phyloP scores from a whole-genome alignment of 2,113 vertebrate species.

The Clinocottus analis region DNA sequence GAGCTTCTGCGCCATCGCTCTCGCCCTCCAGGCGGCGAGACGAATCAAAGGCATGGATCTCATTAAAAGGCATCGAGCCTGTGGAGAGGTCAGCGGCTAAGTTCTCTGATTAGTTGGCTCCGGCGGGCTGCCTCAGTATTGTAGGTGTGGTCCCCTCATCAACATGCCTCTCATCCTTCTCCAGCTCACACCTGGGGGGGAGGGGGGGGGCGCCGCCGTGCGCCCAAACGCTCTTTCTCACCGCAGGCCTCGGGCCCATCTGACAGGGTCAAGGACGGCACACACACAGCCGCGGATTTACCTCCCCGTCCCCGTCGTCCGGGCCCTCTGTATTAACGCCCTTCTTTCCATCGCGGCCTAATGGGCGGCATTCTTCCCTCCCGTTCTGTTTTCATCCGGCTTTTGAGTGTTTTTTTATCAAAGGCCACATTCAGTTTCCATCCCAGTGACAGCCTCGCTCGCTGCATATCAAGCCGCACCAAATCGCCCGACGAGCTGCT shows the following conservation, averaged over 20 bases:
- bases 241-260: slow-evolving; percentile 23
- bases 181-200: slow-evolving; percentile 54
- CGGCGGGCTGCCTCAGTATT: slow-evolving; percentile 37
- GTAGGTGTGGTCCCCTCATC: slow-evolving; percentile 35
- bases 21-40: slow-evolving; percentile 61
- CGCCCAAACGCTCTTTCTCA: slow-evolving; percentile 46
- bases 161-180: slow-evolving; percentile 59
- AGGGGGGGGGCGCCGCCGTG: neutral
- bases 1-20: slow-evolving; percentile 50
- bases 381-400: slow-evolving; percentile 57
- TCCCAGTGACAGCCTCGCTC: slow-evolving; percentile 46
- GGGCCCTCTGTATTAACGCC: slow-evolving; percentile 20
- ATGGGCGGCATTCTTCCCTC: slow-evolving; percentile 55
- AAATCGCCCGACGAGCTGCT: slow-evolving; percentile 33
- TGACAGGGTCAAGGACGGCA: slow-evolving; percentile 71
- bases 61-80: slow-evolving; percentile 71
- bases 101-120: slow-evolving; percentile 74
- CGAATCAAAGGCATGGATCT: slow-evolving; percentile 77
- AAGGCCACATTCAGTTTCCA: slow-evolving; percentile 64
- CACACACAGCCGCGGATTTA: slow-evolving; percentile 54
- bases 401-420: slow-evolving; percentile 71
- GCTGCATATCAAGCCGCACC: slow-evolving; percentile 58
- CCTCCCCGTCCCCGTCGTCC: neutral
- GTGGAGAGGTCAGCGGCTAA: slow-evolving; percentile 71
- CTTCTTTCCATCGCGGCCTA: slow-evolving; percentile 21